Evolutionary conservation across 2,888 invertebrate genomes (phyloP), one percentile per base, ranked within the genome.

Genomic region (Xylota sylvarum): DNA sequence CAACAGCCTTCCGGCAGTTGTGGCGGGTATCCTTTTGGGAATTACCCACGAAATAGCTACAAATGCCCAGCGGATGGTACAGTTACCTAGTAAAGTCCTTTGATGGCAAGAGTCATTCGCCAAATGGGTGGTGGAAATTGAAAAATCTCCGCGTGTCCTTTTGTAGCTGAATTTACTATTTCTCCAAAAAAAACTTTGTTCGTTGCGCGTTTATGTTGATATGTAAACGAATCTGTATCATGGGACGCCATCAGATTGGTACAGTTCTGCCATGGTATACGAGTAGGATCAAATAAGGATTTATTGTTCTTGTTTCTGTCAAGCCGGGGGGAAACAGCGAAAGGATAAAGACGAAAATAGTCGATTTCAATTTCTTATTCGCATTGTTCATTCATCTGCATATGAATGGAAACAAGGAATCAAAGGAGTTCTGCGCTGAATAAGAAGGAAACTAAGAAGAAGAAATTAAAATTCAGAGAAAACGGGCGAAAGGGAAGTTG

Each of bases 381-480:
- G 70, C 70, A 76, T 35, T 86, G 86, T 67, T 86, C 86, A 82
- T 62, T 86, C 86, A 86, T 86, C 86, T 86, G 86, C 86, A 86
- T 86, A 82, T 82, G 77, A 86, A 86, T 82, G 69, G 65, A 67
- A 72, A 69, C 23, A 50, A 37, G 60, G 72, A 56, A 62, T 65
- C 60, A 77, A 79, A 80, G 80, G 79, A 74, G 58, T 35, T 74
- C 55, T 62, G 12, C 37, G 30, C 14, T 77, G 60, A 76, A 81
- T 60, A 35, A 27, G 43, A 65, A 64, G 69, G 58, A 52, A 74
- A 43, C 9, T 30, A 35, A 84, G 73, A 48, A 37, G 67, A 85
- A 56, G 84, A 80, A 85, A 81, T 85, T 81, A 76, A 81, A 81
- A 78, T 52, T 52, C 50, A n/a, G 46, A 40, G 23, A 52, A 76